Base-by-base conservation (phyloP, 2,113 vertebrate species). In the Oreocharis arfaki region DNA sequence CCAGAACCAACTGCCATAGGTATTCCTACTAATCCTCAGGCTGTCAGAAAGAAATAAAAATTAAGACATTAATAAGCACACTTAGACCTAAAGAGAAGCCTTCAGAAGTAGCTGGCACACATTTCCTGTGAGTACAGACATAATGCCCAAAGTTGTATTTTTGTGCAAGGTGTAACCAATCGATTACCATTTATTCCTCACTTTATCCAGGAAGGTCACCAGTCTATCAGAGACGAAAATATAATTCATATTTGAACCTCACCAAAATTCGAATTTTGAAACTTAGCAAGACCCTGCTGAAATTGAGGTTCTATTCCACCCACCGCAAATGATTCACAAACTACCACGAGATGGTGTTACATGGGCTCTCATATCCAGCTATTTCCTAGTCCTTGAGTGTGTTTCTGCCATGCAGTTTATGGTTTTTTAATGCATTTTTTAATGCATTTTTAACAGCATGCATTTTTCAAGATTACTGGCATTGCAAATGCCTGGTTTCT, bases 301-400 rank as follows among this genome's bases (percentile, higher is more conserved):
- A 32, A 47, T 64, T 1, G 2, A 82, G 41, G 16, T 76, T 61
- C 42, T 80, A 65, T 28, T 80, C 50, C 21, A 61, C 24, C 46
- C 68, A 69, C 69, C 5, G 3, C 30, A 76, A 80, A 73, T 27
- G 44, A 73, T 77, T 50, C 26, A 28, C 82, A 80, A 67, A 44
- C 21, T n/a, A 16, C 60, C 27, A 57, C 11, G 10, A 86, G 49
- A 74, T 21, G 0, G 0, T 0, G 0, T 44, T 80, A 87, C 22
- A 53, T 12, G 28, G 18, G 28, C 28, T 88, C 7, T 73, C 44
- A 49, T 12, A 79, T 32, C 41, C 53, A 69, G 44, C 20, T 67
- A 2, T 50, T 65, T 75, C 89, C 74, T 1, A 63, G 37, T 26
- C n/a, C 59, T 46, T 61, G 32, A 65, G 28, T 33, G 39, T 57